phyloP scores from a whole-genome alignment of 2,888 invertebrate genomes.

The Phania funesta region DNA sequence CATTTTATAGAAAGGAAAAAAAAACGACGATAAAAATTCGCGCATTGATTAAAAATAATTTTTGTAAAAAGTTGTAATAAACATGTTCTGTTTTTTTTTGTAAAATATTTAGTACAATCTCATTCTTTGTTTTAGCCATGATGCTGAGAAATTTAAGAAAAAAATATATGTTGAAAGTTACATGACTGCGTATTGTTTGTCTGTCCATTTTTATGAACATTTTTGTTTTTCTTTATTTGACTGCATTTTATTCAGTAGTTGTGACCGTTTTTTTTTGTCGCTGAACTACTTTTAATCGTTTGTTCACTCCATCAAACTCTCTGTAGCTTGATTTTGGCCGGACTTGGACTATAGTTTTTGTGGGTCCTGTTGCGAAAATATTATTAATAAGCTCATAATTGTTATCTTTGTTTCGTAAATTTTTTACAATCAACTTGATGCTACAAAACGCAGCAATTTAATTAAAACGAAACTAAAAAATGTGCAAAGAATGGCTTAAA shows the following conservation, averaged over 20 bases:
- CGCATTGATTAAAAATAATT: conserved; percentile 58
- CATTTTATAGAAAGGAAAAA: conserved; percentile 45
- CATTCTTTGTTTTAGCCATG: conserved; percentile 32
- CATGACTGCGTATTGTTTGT: conserved; percentile 27
- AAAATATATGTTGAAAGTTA: conserved; percentile 26
- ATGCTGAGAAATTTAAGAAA: conserved; percentile 7
- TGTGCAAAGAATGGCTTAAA: background rate
- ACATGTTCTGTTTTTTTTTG: conserved; percentile 41
- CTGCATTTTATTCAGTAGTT: conserved; percentile 17
- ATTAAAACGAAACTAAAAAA: conserved; percentile 31
- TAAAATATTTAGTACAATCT: conserved; percentile 50
- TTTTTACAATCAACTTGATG: conserved; percentile 48
- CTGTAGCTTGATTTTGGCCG: conserved; percentile 25
- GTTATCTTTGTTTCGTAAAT: conserved; percentile 51
- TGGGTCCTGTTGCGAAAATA: background rate
- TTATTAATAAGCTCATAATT: conserved; percentile 61
- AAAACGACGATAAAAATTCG: conserved; percentile 43
- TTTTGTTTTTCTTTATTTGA: conserved; percentile 5
- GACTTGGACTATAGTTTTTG: conserved; percentile 7
- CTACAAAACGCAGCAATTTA: conserved; percentile 36
- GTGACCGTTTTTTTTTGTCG: conserved; percentile 18
- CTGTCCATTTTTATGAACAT: background rate
- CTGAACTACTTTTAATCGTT: conserved; percentile 61
- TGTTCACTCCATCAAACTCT: conserved; percentile 35
- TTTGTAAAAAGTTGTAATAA: conserved; percentile 52